Evolutionary conservation across 2,888 invertebrate genomes (phyloP).

Genomic region (Siphonodentalium dalli): DNA sequence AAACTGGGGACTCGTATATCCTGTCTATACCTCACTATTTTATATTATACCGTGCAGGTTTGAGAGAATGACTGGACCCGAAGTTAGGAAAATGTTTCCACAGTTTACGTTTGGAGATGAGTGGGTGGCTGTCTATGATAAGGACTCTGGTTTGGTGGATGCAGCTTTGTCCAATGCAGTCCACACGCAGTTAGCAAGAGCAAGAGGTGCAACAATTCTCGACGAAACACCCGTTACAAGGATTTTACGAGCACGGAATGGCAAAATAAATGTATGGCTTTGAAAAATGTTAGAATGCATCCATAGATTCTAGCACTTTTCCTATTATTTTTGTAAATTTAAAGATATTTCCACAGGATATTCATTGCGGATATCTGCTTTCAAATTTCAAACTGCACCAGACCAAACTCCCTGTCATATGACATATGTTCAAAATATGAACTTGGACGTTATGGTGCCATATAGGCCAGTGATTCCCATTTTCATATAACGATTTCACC

Average conservation of each 20-base stretch:
- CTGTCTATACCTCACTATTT: not conserved
- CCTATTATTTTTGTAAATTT: too few relatives aligned
- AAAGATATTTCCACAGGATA: too few relatives aligned
- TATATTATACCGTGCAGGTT: constrained; percentile 27
- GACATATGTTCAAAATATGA: too few relatives aligned
- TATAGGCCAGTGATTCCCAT: too few relatives aligned
- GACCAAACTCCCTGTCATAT: too few relatives aligned
- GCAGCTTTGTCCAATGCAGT: constrained; percentile 57
- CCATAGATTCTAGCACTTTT: too few relatives aligned
- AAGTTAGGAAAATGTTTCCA: constrained; percentile 41
- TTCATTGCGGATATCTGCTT: too few relatives aligned
- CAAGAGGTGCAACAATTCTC: constrained; percentile 51
- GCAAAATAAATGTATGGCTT: constrained; percentile 32
- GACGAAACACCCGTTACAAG: constrained; percentile 52
- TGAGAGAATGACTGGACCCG: constrained; percentile 37
- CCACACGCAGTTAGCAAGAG: constrained; percentile 58
- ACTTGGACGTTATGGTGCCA: too few relatives aligned
- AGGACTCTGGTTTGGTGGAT: constrained; percentile 59
- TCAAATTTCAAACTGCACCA: too few relatives aligned
- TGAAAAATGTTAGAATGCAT: too few relatives aligned
- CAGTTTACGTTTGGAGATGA: constrained; percentile 47
- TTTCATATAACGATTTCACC: too few relatives aligned
- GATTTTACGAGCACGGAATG: constrained; percentile 35
- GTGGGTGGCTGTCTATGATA: constrained; percentile 48
- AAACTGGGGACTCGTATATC: too few relatives aligned